phyloP scores from a whole-genome alignment of 1,140 invertebrate species.

The Caenorhabditis tropicalis region DNA sequence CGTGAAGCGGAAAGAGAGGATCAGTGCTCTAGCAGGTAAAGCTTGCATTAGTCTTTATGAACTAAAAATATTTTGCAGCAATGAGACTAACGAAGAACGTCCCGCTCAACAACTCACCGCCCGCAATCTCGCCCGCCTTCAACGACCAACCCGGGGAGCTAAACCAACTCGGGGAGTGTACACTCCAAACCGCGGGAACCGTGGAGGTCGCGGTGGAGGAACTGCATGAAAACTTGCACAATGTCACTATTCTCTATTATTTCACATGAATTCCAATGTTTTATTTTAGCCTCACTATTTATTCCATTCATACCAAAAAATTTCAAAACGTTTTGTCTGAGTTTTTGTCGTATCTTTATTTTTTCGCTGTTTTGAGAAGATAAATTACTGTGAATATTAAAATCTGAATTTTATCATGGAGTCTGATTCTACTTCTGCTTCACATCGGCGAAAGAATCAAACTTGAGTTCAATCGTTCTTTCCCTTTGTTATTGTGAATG shows the following conservation, averaged over 20 bases:
- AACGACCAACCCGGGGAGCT: constrained; percentile 6
- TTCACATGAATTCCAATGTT: not conserved
- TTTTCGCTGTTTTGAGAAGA: not conserved
- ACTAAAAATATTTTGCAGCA: not conserved
- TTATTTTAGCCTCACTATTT: not conserved
- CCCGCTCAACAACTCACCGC: not conserved
- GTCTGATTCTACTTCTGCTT: too few species aligned
- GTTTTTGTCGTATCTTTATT: too few species aligned
- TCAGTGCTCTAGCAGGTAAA: constrained; percentile 48
- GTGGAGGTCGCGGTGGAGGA: constrained; percentile 13
- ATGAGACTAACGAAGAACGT: constrained; percentile 8
- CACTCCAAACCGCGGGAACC: not conserved
- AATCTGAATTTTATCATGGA: too few species aligned
- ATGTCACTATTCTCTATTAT: not conserved
- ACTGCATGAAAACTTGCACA: not conserved
- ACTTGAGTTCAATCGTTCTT: not conserved
- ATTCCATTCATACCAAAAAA: too few species aligned
- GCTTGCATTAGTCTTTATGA: not conserved
- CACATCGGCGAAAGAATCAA: too few species aligned
- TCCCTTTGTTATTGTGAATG: not conserved
- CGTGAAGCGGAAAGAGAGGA: constrained; percentile 35
- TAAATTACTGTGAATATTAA: constrained; percentile 6
- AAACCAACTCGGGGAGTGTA: constrained; percentile 44
- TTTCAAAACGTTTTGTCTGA: too few species aligned
- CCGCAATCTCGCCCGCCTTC: not conserved